Evolutionary conservation across 2,888 invertebrate species (phyloP), one percentile per base, ranked within the genome.

Genomic region (Thymelicus lineola): DNA sequence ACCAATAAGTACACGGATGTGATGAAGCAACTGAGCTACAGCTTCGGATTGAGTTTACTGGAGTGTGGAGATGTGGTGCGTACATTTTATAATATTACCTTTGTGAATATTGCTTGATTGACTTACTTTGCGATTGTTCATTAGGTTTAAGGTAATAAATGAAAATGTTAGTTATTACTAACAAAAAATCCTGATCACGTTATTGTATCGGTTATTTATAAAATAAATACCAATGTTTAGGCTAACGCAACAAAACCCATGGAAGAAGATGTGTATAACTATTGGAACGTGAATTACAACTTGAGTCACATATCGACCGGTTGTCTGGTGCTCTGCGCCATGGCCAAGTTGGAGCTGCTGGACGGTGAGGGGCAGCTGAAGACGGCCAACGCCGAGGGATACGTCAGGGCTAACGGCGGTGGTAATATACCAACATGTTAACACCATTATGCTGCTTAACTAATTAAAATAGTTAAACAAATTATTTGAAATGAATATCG

Each of bases 341-440:
- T 79, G 17, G 14, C 74, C 0, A 79, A 76, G 55, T 74, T 86
- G 42, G 70, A 81, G 0, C 71, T 86, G 0, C 15, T 83, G 14
- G 75, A 77, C 10, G 36, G 15, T 0, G 71, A 76, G 0, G 78
- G 77, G 0, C 28, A 38, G 4, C n/a, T 85, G 7, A 67, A 55
- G 15, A 53, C 5, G 12, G 66, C 38, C 0, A 80, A 82, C 6
- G 75, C 75, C 10, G 14, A 71, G 0, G 80, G 66, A 1, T 86
- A 83, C 53, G 66, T 65, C 1, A 77, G 50, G 50, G 75, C 82
- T 7, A 73, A 89, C 73, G 90, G 91, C 28, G 90, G 88, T 73
- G 90, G 91, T 90, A 79, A 75, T 35, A 50, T 77, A 78, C 28
- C 28, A 28, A 28, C 5, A 28, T n/a, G 1, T 28, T 28, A 28